Evolutionary conservation across 2,113 vertebrate species (phyloP).

Genomic region (Meleagris gallopavo): DNA sequence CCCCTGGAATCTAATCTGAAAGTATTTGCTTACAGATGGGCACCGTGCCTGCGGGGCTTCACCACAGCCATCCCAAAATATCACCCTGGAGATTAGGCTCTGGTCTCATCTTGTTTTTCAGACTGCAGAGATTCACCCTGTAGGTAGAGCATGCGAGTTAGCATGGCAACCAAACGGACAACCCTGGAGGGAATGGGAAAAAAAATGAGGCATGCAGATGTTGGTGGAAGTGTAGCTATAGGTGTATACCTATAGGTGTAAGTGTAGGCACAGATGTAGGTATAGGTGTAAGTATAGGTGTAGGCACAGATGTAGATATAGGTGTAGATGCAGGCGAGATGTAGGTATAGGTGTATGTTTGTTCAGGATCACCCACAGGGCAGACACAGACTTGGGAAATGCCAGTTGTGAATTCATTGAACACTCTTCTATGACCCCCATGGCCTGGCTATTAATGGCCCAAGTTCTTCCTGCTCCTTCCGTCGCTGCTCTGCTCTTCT

Average conservation of each 20-base stretch:
- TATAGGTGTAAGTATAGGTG: too few relatives aligned
- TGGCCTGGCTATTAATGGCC: background rate
- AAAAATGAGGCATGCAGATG: background rate
- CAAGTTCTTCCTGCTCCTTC: background rate
- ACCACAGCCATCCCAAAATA: background rate
- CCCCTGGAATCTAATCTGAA: background rate
- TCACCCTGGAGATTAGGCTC: background rate
- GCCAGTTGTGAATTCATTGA: background rate
- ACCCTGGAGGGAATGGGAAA: background rate
- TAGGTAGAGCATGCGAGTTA: background rate
- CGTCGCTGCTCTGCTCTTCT: background rate
- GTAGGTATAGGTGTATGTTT: fast-evolving
- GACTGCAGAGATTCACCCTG: background rate
- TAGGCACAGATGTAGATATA: fast-evolving
- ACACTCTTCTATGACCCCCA: background rate
- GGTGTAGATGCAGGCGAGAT: fast-evolving
- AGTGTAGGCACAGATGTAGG: background rate
- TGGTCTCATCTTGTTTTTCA: background rate
- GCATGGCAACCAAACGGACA: background rate
- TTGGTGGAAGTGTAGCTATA: background rate
- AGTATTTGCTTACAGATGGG: background rate
- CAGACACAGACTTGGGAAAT: background rate
- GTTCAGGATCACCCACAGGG: background rate
- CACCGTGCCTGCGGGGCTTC: background rate
- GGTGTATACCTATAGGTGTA: too few relatives aligned